These are phyloP conservation scores for Oceanodroma tethys DNA, from an alignment of 2,113 vertebrate species.

Conservation along the genomic window DNA sequence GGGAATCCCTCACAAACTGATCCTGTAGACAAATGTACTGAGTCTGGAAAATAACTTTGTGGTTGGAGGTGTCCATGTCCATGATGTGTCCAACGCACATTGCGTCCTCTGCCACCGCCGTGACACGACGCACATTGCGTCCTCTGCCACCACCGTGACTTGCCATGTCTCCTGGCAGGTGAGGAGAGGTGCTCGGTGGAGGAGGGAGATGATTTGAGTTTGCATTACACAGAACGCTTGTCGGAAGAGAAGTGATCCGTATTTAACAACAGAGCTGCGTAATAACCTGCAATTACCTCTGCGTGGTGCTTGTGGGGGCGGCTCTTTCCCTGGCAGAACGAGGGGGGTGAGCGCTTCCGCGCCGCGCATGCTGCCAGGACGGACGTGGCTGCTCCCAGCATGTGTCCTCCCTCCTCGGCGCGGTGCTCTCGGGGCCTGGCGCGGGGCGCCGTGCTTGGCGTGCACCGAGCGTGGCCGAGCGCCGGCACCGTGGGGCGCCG, in stretches of 20 bases:
- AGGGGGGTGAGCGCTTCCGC: neutral
- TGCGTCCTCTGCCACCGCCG: neutral
- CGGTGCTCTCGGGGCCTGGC: rapidly evolving
- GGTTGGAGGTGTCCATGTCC: neutral
- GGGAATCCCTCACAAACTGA: too few species aligned
- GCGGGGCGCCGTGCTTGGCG: rapidly evolving
- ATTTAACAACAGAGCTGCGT: neutral
- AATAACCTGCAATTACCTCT: neutral
- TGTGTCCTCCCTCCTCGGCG: rapidly evolving
- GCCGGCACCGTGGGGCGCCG: rapidly evolving
- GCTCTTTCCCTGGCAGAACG: neutral
- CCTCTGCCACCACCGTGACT: rapidly evolving
- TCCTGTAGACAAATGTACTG: neutral
- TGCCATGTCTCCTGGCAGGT: neutral
- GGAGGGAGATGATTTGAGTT: neutral
- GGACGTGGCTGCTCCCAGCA: neutral
- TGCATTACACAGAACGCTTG: neutral
- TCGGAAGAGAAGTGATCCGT: constrained; percentile 8
- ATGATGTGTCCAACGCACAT: neutral
- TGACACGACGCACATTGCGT: rapidly evolving
- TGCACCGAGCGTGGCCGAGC: rapidly evolving
- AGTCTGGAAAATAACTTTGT: neutral
- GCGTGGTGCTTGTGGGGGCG: neutral
- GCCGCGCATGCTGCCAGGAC: rapidly evolving
- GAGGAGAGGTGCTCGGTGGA: neutral